A percentile compares a stretch with the other conserved stretches of the same genome.
phyloP scores from a whole-genome alignment of 2,888 invertebrate genomes.

The Litoditis marina region DNA sequence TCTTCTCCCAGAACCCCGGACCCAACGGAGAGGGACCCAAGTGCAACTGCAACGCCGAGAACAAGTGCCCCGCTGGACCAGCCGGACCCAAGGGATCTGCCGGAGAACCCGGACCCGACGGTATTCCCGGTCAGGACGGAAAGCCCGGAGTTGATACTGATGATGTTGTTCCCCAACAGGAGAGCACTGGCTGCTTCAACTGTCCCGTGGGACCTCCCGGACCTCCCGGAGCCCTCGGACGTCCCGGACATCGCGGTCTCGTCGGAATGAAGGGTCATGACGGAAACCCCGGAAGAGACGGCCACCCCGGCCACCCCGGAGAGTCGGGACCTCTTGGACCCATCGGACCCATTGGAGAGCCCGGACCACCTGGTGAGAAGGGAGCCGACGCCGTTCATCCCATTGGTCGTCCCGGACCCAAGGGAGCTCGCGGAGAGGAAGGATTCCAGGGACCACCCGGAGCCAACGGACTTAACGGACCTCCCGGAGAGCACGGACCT shows the following conservation, averaged over 20 bases:
- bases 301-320: constrained; percentile 55
- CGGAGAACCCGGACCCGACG: constrained; percentile 53
- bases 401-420: constrained; percentile 59
- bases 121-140: constrained; percentile 54
- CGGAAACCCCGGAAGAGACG: constrained; percentile 55
- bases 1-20: constrained; percentile 39
- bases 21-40: constrained; percentile 35
- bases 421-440: constrained; percentile 53
- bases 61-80: constrained; percentile 47
- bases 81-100: constrained; percentile 52
- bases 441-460: constrained; percentile 55
- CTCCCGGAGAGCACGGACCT: constrained; percentile 53
- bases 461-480: constrained; percentile 54
- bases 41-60: constrained; percentile 42
- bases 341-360: constrained; percentile 55
- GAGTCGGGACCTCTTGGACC: constrained; percentile 56
- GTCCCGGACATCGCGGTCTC: constrained; percentile 56
- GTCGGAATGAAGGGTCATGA: constrained; percentile 54
- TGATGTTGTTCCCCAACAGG: constrained; percentile 55
- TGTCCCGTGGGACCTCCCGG: constrained; percentile 58
- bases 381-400: constrained; percentile 58
- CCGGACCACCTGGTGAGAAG: constrained; percentile 58
- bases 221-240: constrained; percentile 56
- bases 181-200: constrained; percentile 56
- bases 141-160: constrained; percentile 51